A percentile compares a stretch with the other conserved stretches of the same genome.
These are phyloP conservation scores for Pogoniulus pusillus DNA, from an alignment of 2,797 vertebrate species.

Conservation along the genomic window DNA sequence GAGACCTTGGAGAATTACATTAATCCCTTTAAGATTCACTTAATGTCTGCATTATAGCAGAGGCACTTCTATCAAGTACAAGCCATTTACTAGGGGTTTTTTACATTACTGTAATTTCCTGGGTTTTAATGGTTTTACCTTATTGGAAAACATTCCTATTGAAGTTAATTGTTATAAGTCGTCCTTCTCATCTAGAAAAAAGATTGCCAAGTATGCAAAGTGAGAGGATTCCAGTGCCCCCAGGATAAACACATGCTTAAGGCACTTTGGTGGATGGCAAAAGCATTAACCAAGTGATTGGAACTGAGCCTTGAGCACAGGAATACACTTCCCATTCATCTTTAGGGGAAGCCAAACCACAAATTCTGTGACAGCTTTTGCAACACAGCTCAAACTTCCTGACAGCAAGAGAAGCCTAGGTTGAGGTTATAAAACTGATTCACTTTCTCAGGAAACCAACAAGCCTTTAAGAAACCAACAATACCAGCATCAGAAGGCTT, in stretches of 20 bases:
- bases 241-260: neutral
- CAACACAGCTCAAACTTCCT: neutral
- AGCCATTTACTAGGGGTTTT: neutral
- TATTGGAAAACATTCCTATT: neutral
- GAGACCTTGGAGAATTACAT: neutral
- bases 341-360: neutral
- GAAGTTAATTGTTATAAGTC: neutral
- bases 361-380: neutral
- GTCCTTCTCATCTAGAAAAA: neutral
- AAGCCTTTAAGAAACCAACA: neutral
- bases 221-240: neutral
- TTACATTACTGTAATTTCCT: neutral
- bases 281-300: neutral
- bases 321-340: neutral
- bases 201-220: neutral
- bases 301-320: neutral
- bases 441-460: neutral
- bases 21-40: neutral
- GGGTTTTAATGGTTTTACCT: neutral
- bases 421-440: neutral
- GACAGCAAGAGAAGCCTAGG: neutral
- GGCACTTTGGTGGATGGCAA: neutral
- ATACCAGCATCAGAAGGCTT: neutral
- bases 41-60: neutral
- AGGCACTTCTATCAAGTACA: neutral